Evolutionary conservation across 2,113 vertebrate genomes (phyloP).

Genomic region (Dascyllus trimaculatus): DNA sequence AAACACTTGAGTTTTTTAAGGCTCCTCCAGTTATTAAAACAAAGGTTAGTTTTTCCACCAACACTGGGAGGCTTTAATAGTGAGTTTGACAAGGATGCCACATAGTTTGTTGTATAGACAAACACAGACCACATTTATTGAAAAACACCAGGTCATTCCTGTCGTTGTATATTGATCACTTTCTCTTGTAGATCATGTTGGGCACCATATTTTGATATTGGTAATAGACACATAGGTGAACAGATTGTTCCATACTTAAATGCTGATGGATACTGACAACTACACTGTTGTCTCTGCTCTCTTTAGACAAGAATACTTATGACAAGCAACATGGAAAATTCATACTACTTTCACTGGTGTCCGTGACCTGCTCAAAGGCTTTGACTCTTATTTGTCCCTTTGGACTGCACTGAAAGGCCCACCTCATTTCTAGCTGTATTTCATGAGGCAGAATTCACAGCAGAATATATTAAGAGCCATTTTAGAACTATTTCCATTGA

Average conservation of each 20-base stretch:
- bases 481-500: conserved; percentile 38
- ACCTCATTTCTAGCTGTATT: conserved; percentile 36
- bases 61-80: too few species aligned
- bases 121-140: neutral
- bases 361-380: conserved; percentile 52
- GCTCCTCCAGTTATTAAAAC: too few species aligned
- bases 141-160: neutral
- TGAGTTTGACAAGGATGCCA: too few species aligned
- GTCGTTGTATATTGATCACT: too few species aligned
- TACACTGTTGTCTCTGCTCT: conserved; percentile 3
- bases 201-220: neutral
- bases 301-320: conserved; percentile 58
- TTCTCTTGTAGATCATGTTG: too few species aligned
- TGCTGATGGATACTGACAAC: conserved; percentile 26
- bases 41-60: too few species aligned
- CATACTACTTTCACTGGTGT: conserved; percentile 37
- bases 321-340: conserved; percentile 57
- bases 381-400: conserved; percentile 15
- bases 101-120: too few species aligned
- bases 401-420: conserved; percentile 21
- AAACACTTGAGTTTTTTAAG: too few species aligned
- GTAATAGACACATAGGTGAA: neutral
- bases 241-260: conserved; percentile 6
- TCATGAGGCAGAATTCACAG: conserved; percentile 23
- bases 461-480: conserved; percentile 28